Base-by-base conservation (phyloP, 64 coral and sea anemone genomes). In the Platygyra sinensis region DNA sequence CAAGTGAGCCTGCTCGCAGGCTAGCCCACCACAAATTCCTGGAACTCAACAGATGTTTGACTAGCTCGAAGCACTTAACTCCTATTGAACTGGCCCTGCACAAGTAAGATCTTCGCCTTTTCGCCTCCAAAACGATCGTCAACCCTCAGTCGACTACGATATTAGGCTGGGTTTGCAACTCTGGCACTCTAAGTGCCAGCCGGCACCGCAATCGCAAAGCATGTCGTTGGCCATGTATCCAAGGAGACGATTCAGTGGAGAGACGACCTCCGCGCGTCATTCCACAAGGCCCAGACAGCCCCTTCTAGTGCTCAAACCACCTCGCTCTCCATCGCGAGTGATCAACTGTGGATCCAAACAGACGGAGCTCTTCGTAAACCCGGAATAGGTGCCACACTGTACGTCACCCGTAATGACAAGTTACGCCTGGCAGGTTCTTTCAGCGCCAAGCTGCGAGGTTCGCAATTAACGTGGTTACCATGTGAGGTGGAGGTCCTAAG, bases 151-250 rank as follows among this genome's bases (percentile, higher is more conserved):
- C 74, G 29, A 81, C 91, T 11, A 87, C 83, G 0, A 81, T 93
- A 25, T 67, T 88, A 22, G 75, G 83, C 20, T 93, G 91, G 83
- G 54, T 86, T 12, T 93, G 83, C 75, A 87, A 61, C 16, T 25
- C 61, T 28, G 83, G 91, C 42, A 93, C 75, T 14, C 7, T 93
- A 5, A n/a, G 20, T 60, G 91, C 91, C 33, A 89, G 64, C 32
- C 82, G 82, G 8, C 82, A 92, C 27, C 71, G 72, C 13, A 72
- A 71, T 91, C 32, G 78, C 57, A 14, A 24, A 83, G 24, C 25
- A 65, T 28, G 28, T 74, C 24, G 63, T 79, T 62, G 89, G 89
- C 25, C 32, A 4, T 16, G 18, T 80, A 71, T 79, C 75, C 24
- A 32, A 89, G 0, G 52, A 77, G 20, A 20, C 46, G 10, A 89